Evolutionary conservation across 2,113 vertebrate species (phyloP).

Genomic region (Natator depressus): DNA sequence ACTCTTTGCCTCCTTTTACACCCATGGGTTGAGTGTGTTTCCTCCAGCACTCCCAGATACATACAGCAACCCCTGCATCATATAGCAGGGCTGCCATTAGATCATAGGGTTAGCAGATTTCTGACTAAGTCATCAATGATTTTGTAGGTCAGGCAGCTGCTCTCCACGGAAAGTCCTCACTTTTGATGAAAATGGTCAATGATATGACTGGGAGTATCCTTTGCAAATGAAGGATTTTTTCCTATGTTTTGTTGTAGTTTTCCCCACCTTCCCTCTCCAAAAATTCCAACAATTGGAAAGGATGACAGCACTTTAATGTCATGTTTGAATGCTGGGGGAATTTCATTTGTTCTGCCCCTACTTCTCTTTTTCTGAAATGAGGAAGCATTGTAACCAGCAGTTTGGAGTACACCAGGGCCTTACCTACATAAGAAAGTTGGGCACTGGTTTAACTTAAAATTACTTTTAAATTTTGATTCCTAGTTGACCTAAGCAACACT

Average conservation of each 20-base stretch:
- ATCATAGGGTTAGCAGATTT: fast-evolving
- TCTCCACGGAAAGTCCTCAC: fast-evolving
- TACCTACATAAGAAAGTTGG: fast-evolving
- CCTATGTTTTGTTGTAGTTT: neutral
- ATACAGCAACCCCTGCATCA: neutral
- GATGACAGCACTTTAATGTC: neutral
- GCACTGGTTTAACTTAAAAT: fast-evolving
- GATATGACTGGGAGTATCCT: neutral
- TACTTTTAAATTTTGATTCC: neutral
- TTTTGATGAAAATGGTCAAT: fast-evolving
- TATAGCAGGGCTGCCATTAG: fast-evolving
- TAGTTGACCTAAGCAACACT: fast-evolving
- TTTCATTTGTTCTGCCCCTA: neutral
- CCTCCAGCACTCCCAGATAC: neutral
- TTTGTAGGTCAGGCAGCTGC: fast-evolving
- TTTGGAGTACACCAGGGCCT: neutral
- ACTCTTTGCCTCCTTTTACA: neutral
- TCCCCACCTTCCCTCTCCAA: neutral
- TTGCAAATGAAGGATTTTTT: neutral
- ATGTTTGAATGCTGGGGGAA: neutral
- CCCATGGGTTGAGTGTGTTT: neutral
- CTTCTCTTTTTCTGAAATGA: fast-evolving
- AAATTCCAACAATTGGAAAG: neutral
- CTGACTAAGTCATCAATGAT: fast-evolving
- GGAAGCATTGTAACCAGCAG: neutral